These are phyloP conservation scores for Stomatorhinus ivindoensis DNA, from an alignment of 2,113 vertebrate species.

Conservation along the genomic window DNA sequence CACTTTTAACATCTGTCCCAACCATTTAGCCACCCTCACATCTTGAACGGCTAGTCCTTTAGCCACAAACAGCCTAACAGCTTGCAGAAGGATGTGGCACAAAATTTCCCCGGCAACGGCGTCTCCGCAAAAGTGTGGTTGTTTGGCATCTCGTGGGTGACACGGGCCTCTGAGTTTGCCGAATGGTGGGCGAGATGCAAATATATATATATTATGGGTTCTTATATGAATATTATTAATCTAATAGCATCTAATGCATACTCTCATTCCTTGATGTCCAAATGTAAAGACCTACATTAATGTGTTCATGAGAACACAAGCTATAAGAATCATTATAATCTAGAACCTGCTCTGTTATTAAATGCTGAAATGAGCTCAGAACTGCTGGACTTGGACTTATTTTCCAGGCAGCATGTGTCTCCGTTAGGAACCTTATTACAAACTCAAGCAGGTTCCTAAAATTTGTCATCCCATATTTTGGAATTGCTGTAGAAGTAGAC, in stretches of 20 bases:
- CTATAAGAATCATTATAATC: neutral
- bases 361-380: neutral
- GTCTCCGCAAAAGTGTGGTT: neutral
- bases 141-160: neutral
- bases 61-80: neutral
- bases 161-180: neutral
- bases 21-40: neutral
- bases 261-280: neutral
- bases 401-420: neutral
- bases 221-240: too few species aligned
- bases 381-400: neutral
- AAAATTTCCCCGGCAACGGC: neutral
- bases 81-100: neutral
- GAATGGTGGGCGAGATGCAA: neutral
- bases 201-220: neutral
- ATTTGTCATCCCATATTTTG: neutral
- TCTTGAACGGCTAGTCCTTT: neutral
- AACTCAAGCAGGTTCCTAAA: neutral
- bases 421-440: neutral
- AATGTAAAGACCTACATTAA: neutral
- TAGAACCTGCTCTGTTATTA: neutral
- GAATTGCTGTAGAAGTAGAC: neutral
- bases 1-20: neutral
- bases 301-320: neutral
- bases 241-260: neutral